These are phyloP conservation scores for Drosophila niveifrons DNA, from an alignment of 2,888 invertebrate species.

Conservation along the genomic window DNA sequence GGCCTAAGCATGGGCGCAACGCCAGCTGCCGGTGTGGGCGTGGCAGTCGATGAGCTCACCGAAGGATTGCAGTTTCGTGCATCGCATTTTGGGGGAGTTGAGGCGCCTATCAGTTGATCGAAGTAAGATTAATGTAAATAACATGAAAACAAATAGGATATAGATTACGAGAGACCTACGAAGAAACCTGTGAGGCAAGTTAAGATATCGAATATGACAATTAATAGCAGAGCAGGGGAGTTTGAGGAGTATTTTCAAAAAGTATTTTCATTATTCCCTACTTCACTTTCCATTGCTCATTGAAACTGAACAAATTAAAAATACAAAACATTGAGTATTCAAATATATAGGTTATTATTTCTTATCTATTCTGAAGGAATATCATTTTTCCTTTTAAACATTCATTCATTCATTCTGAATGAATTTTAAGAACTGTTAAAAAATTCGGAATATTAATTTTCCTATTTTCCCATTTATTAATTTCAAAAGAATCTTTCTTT, in stretches of 20 bases:
- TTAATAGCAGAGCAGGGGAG: background rate
- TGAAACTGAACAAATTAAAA: background rate
- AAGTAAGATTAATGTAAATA: conserved; percentile 36
- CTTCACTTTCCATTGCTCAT: background rate
- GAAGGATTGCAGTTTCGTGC: conserved; percentile 63
- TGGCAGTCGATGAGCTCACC: conserved; percentile 58
- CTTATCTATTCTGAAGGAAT: too few species aligned
- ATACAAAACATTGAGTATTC: too few species aligned
- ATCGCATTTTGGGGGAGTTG: conserved; percentile 63
- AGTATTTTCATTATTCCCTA: background rate
- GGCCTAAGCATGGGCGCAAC: conserved; percentile 64
- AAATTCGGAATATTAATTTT: too few species aligned
- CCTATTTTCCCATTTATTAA: background rate
- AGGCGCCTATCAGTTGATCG: conserved; percentile 67
- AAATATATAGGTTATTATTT: too few species aligned
- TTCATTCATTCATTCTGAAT: too few species aligned
- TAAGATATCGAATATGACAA: conserved; percentile 7
- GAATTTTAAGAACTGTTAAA: too few species aligned
- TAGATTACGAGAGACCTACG: conserved; percentile 41
- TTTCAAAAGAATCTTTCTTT: background rate
- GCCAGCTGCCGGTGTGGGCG: conserved; percentile 22
- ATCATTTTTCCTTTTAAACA: too few species aligned
- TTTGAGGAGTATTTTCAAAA: background rate
- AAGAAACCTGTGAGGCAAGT: conserved; percentile 38
- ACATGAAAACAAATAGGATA: background rate